Conservation (phyloP, 2,888 invertebrate genomes). For the Antheraea assamensis region DNA sequence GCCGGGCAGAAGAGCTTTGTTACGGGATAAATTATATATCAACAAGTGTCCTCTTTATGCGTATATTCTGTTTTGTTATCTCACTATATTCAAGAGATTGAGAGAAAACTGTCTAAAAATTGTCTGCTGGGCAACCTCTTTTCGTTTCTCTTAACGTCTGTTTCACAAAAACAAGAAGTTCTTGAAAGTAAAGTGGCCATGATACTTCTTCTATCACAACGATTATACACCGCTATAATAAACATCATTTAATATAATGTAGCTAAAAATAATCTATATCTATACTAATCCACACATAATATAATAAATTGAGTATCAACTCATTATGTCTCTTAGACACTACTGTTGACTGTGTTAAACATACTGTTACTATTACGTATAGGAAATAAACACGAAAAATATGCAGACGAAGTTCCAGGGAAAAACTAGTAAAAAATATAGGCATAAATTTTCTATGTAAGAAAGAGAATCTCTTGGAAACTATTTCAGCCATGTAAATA, state of each 20-base stretch:
- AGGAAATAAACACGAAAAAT: too few species aligned
- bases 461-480: too few species aligned
- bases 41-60: conserved; percentile 8
- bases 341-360: too few species aligned
- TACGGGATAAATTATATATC: conserved; percentile 2
- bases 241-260: not conserved
- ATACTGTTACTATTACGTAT: too few species aligned
- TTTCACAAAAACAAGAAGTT: not conserved
- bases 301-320: too few species aligned
- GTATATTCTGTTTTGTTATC: not conserved
- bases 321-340: too few species aligned
- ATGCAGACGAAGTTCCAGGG: too few species aligned
- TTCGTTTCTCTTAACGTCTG: not conserved
- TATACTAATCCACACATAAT: too few species aligned
- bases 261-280: not conserved
- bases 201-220: not conserved
- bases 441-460: too few species aligned
- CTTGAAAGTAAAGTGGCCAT: not conserved
- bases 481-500: too few species aligned
- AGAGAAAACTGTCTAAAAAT: not conserved
- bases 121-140: not conserved
- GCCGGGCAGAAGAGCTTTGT: not conserved
- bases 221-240: not conserved
- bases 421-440: too few species aligned
- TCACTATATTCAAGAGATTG: not conserved